Conservation (phyloP, 1,140 invertebrate genomes). For the Phocides pigmalion region DNA sequence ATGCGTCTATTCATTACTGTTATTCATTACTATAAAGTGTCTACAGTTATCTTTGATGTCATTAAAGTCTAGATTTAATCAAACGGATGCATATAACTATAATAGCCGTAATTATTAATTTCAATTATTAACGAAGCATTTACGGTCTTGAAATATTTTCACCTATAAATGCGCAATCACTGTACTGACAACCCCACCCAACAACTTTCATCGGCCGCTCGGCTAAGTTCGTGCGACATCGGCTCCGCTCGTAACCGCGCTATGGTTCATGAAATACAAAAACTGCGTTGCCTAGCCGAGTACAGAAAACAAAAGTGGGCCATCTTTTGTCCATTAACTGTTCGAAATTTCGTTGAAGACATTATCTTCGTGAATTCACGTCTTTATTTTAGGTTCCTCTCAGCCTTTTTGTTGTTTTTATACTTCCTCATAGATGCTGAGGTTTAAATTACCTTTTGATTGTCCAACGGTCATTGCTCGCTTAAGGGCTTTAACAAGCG, state of each 20-base stretch:
- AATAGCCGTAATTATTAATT: too few species aligned
- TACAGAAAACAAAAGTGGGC: slow-evolving; percentile 61
- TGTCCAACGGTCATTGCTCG: slow-evolving; percentile 20
- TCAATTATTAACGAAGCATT: too few species aligned
- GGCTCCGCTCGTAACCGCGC: slow-evolving; percentile 37
- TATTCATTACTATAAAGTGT: too few species aligned
- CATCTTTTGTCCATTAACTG: slow-evolving; percentile 39
- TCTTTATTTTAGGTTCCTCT: slow-evolving; percentile 12
- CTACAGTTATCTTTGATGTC: too few species aligned
- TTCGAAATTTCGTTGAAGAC: slow-evolving; percentile 26
- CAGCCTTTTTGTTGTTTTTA: slow-evolving; percentile 5
- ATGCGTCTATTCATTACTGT: too few species aligned
- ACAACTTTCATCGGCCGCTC: slow-evolving; percentile 61
- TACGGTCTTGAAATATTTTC: neutral
- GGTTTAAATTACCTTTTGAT: slow-evolving; percentile 28
- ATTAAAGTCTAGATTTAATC: too few species aligned
- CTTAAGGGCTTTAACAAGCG: slow-evolving; percentile 7
- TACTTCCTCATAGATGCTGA: slow-evolving; percentile 8
- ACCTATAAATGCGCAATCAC: slow-evolving; percentile 12
- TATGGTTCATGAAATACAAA: slow-evolving; percentile 53
- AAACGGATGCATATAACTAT: too few species aligned
- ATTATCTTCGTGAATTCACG: slow-evolving; percentile 28
- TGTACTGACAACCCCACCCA: slow-evolving; percentile 38
- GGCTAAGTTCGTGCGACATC: slow-evolving; percentile 44
- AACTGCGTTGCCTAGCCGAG: slow-evolving; percentile 37